Conservation (phyloP, 1,140 invertebrate species). For the Bombus fervidus region DNA sequence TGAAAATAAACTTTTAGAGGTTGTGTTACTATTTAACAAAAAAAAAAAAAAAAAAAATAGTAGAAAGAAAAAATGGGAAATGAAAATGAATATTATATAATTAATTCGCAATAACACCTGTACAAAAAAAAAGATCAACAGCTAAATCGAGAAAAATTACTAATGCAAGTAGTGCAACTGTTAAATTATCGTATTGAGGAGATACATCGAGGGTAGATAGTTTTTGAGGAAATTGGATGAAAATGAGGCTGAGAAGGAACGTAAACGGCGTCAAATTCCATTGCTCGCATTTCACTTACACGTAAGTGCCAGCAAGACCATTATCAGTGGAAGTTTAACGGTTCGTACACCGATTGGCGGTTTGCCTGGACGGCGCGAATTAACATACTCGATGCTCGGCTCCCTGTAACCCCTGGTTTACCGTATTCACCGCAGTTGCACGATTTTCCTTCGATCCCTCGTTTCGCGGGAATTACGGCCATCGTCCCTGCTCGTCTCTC, state of each 20-base stretch:
- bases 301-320: conserved; percentile 21
- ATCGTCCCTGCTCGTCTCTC: no score
- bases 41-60: no score
- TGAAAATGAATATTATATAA: no score
- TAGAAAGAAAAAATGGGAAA: no score
- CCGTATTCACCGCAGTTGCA: conserved; percentile 21
- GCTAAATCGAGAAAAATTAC: no score
- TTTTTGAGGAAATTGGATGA: no score
- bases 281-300: conserved; percentile 16
- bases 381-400: conserved; percentile 45
- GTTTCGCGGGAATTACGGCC: conserved; percentile 1
- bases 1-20: no score
- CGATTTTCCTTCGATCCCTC: conserved; percentile 15
- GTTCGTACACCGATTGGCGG: conserved; percentile 41
- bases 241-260: no score
- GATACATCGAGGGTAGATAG: no score
- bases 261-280: not conserved
- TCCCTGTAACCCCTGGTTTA: conserved; percentile 35
- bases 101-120: not conserved
- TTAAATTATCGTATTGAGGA: no score
- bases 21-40: not conserved
- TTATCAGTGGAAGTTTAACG: conserved; percentile 45
- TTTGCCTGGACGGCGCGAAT: conserved; percentile 47
- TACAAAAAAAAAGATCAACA: not conserved
- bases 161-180: no score